These are phyloP conservation scores for Encarsia formosa DNA, from an alignment of 2,888 invertebrate genomes.

Conservation along the genomic window DNA sequence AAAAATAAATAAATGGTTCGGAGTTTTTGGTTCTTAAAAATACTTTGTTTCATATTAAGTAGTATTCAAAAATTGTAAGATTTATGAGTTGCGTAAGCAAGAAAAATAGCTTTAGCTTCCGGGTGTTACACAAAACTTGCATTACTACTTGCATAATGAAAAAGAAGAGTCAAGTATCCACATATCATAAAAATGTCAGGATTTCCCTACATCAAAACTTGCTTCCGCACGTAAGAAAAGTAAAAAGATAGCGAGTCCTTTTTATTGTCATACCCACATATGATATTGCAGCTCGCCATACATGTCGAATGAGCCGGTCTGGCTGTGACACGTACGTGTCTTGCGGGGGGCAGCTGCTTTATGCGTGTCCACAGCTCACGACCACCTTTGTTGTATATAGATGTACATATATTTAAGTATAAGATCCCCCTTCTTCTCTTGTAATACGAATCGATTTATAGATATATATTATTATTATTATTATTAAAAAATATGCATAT, in stretches of 20 bases:
- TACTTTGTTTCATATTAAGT: no score
- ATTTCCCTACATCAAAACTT: no score
- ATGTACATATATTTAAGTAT: slow-evolving; percentile 42
- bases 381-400: slow-evolving; percentile 47
- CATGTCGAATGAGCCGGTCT: slow-evolving; percentile 15
- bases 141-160: no score
- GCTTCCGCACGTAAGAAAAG: neutral
- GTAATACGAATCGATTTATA: no score
- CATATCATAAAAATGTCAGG: neutral
- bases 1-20: no score
- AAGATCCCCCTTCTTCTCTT: slow-evolving; percentile 35
- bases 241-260: slow-evolving; percentile 17
- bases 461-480: neutral
- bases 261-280: slow-evolving; percentile 19
- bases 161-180: slow-evolving; percentile 9
- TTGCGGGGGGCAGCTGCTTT: slow-evolving; percentile 3
- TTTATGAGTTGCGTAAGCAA: no score
- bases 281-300: slow-evolving; percentile 18
- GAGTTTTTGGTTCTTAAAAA: no score
- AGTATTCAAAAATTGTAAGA: no score
- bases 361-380: neutral
- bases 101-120: no score
- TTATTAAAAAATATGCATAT: neutral
- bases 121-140: no score
- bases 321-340: slow-evolving; percentile 15